These are phyloP conservation scores for Coptotermes formosanus DNA, from an alignment of 1,140 invertebrate genomes.

Conservation along the genomic window DNA sequence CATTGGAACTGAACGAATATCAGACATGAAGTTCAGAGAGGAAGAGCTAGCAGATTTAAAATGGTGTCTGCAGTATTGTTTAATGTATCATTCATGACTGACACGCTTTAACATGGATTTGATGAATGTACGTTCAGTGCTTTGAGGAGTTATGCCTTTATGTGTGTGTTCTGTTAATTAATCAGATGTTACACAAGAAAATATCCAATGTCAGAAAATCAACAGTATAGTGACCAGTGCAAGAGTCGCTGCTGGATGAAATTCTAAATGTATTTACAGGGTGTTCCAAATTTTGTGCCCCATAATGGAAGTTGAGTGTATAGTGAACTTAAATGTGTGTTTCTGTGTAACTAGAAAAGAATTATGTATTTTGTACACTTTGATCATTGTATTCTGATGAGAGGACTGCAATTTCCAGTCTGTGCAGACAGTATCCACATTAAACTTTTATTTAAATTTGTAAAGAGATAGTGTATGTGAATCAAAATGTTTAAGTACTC, in stretches of 20 bases:
- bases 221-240: neutral
- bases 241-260: neutral
- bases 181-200: neutral
- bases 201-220: neutral
- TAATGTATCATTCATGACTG: neutral
- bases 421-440: neutral
- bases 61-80: neutral
- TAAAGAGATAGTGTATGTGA: neutral
- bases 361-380: neutral
- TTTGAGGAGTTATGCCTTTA: neutral
- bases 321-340: slow-evolving; percentile 3
- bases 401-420: neutral
- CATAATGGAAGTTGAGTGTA: neutral
- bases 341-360: neutral
- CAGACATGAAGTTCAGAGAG: neutral
- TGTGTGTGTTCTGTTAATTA: neutral
- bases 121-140: neutral
- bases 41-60: neutral
- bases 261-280: neutral
- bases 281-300: slow-evolving; percentile 2
- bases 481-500: neutral
- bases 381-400: neutral
- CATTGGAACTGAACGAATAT: neutral
- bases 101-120: neutral
- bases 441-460: neutral